A percentile compares a stretch with the other conserved stretches of the same genome.
phyloP scores from a whole-genome alignment of 2,113 vertebrate species.

The Nipponia nippon region DNA sequence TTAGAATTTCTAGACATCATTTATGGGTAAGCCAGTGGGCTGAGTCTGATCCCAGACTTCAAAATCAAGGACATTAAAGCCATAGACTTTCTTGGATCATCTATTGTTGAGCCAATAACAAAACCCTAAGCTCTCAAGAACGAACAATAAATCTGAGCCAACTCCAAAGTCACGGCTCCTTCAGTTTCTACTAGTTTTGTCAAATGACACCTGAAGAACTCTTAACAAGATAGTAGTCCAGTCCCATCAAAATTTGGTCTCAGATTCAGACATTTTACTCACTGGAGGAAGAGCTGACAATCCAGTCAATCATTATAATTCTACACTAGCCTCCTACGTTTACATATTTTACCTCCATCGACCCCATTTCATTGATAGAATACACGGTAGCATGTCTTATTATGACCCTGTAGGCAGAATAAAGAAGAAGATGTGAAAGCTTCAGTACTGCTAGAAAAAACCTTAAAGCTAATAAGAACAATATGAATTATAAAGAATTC shows the following conservation, averaged over 20 bases:
- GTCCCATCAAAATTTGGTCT: neutral
- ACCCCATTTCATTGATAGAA: neutral
- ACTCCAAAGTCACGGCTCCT: neutral
- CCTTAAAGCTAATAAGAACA: neutral
- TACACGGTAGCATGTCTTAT: neutral
- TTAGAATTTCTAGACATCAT: neutral
- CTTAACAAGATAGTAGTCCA: neutral
- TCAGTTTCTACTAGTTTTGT: neutral
- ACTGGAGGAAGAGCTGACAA: neutral
- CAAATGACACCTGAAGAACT: neutral
- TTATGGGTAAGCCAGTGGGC: neutral
- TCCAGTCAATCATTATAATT: neutral
- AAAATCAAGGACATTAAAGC: neutral
- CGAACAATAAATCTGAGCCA: neutral
- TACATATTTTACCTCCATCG: neutral
- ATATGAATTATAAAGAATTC: neutral
- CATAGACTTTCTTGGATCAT: neutral
- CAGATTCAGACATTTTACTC: neutral
- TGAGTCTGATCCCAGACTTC: neutral
- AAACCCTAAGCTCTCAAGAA: neutral
- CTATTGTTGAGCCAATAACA: neutral
- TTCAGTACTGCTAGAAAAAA: neutral
- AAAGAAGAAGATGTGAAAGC: neutral
- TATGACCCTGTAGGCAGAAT: neutral
- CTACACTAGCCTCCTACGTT: neutral